These are phyloP conservation scores for Patella caerulea DNA, from an alignment of 2,888 invertebrate species.

Conservation along the genomic window DNA sequence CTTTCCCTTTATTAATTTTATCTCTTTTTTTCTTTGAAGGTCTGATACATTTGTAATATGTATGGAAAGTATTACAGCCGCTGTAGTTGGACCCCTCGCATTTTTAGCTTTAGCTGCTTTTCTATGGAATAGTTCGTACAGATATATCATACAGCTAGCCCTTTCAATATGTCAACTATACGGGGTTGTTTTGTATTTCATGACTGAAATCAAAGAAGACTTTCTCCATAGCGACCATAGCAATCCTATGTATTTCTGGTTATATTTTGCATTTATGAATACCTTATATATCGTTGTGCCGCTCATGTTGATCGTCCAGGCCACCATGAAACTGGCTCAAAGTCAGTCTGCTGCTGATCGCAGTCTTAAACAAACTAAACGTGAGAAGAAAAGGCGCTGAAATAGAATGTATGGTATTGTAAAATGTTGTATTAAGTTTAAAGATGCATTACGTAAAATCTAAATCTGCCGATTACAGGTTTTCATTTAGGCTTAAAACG, in stretches of 20 bases:
- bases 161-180: slow-evolving; percentile 68
- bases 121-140: slow-evolving; percentile 49
- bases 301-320: slow-evolving; percentile 48
- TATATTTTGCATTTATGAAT: slow-evolving; percentile 69
- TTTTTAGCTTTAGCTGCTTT: slow-evolving; percentile 61
- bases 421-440: no score
- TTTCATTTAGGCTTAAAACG: no score
- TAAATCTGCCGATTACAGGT: no score
- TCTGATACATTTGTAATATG: slow-evolving; percentile 67
- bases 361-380: neutral
- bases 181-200: slow-evolving; percentile 66
- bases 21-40: slow-evolving; percentile 44
- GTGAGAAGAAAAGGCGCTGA: slow-evolving; percentile 16
- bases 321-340: slow-evolving; percentile 37
- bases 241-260: slow-evolving; percentile 68
- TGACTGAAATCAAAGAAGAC: slow-evolving; percentile 62
- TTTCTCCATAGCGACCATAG: slow-evolving; percentile 61
- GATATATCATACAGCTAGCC: slow-evolving; percentile 64
- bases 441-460: no score
- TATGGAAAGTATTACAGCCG: slow-evolving; percentile 68
- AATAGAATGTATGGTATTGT: neutral
- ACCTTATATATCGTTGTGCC: slow-evolving; percentile 68
- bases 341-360: slow-evolving; percentile 41
- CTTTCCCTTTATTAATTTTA: neutral
- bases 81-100: slow-evolving; percentile 67